These are phyloP conservation scores for Lepus europaeus DNA, from an alignment of 2,113 vertebrate species.

Conservation along the genomic window DNA sequence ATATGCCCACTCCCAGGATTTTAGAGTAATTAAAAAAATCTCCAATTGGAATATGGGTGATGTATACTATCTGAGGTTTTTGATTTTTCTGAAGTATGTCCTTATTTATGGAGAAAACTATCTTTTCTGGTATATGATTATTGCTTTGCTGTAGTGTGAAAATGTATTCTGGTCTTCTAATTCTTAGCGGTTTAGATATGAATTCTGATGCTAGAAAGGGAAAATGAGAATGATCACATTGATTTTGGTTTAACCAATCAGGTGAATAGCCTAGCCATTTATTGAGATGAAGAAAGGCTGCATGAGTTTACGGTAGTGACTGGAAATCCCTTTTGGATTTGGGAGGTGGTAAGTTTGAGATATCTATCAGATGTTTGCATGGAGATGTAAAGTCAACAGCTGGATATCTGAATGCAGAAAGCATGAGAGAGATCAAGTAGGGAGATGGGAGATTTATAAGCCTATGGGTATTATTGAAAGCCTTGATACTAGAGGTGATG, in stretches of 20 bases:
- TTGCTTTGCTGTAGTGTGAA: neutral
- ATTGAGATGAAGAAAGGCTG: neutral
- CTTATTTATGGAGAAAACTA: neutral
- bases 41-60: neutral
- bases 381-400: neutral
- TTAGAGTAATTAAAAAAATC: too few species aligned
- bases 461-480: neutral
- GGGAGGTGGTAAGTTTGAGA: neutral
- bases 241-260: neutral
- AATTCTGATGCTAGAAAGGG: neutral
- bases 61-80: neutral
- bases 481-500: neutral
- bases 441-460: neutral
- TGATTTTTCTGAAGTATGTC: neutral
- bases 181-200: neutral
- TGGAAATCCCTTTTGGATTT: neutral
- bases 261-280: neutral
- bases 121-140: neutral
- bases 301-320: neutral
- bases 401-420: neutral
- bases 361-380: neutral
- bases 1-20: too few species aligned
- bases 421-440: neutral
- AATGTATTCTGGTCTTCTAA: neutral
- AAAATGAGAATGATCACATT: neutral